Evolutionary conservation across 92 coral and sea anemone genomes (phyloP).

Genomic region (Heliopora coerulea): DNA sequence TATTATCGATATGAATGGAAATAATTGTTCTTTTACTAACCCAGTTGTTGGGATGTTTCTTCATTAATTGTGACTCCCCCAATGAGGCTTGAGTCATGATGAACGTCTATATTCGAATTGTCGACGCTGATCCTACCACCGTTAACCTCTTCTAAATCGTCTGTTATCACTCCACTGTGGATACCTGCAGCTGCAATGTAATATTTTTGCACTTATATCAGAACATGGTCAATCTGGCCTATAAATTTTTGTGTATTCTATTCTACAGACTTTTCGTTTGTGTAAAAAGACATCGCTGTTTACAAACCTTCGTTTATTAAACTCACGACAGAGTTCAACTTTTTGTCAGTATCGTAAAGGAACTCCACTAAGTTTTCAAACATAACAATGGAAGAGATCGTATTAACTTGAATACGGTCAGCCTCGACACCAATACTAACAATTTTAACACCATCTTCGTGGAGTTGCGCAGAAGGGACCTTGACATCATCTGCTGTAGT

Average conservation of each 20-base stretch:
- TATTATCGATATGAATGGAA: no score
- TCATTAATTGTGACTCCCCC: slow-evolving; percentile 29
- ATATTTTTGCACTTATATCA: no score
- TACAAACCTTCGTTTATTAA: slow-evolving; percentile 31
- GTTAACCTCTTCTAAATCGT: slow-evolving; percentile 17
- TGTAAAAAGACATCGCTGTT: background rate
- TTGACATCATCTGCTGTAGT: slow-evolving; percentile 34
- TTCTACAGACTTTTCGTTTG: no score
- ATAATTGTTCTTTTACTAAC: background rate
- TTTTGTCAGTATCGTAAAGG: slow-evolving; percentile 32
- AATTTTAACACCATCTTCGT: slow-evolving; percentile 34
- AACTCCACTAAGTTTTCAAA: slow-evolving; percentile 27
- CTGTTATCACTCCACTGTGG: slow-evolving; percentile 27
- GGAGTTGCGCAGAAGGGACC: slow-evolving; percentile 36
- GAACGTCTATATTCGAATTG: background rate
- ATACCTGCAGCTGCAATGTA: slow-evolving; percentile 13
- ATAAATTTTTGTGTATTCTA: no score
- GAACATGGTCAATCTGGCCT: no score
- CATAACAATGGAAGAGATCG: slow-evolving; percentile 25
- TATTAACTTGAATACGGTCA: slow-evolving; percentile 14
- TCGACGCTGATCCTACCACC: slow-evolving; percentile 34
- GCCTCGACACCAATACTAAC: slow-evolving; percentile 34
- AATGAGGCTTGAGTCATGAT: slow-evolving; percentile 7
- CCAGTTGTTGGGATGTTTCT: slow-evolving; percentile 16
- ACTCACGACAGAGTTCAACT: slow-evolving; percentile 24